Base-by-base conservation (phyloP, 2,888 invertebrate genomes). In the Aethes cnicana region DNA sequence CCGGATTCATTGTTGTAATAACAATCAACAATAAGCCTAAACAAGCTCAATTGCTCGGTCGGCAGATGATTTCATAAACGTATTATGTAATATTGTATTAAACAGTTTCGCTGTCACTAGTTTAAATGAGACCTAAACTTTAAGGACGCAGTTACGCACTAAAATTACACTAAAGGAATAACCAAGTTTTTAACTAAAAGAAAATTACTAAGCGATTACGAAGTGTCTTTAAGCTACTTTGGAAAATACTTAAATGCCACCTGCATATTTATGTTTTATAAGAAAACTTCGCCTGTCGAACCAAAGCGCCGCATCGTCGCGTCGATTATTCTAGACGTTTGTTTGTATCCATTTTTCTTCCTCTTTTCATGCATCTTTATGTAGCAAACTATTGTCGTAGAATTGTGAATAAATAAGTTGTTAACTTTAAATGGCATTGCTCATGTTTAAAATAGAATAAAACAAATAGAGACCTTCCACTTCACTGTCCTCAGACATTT, bases 221-320 rank as follows among this genome's bases (percentile, higher is more conserved):
- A 44, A 50, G 47, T 18, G n/a, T 14, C 47, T 11, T 21, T 16
- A 21, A 11, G 30, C 25, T 14, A 23, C 43, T 50, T 43, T 17
- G 42, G 49, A 35, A 49, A 49, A 50, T 43, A 23, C 43, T 43
- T 39, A 48, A 48, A 43, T 50, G 50, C 28, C 50, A 50, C 43
- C 50, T 50, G 50, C 50, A 50, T 44, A 36, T 30, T 49, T 47
- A 44, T 53, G 53, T 55, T 55, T 55, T 55, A 55, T 55, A 53
- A 52, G 55, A 52, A 55, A 55, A 55, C 53, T 55, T 55, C 8
- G 46, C 28, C 37, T 30, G 54, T 35, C 54, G 39, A 47, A 53
- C 46, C 47, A 32, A 18, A 33, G 28, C 52, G 2, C 21, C 52
- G 2, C 21, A 30, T 37, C 43, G 36, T 43, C 35, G 17, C 23